These are phyloP conservation scores for Triplophysa bombifrons DNA, from an alignment of 2,797 vertebrate genomes.

Conservation along the genomic window DNA sequence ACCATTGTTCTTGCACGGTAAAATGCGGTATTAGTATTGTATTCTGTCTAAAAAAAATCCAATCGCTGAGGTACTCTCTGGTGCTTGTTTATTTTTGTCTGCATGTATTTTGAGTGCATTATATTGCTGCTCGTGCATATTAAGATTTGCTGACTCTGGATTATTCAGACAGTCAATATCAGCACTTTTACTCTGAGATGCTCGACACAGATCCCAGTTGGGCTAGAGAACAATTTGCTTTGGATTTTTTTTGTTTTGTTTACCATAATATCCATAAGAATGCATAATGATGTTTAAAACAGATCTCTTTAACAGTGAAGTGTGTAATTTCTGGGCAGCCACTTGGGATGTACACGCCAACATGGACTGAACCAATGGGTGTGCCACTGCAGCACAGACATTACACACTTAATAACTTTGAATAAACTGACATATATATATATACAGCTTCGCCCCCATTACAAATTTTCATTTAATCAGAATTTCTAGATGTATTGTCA, in stretches of 20 bases:
- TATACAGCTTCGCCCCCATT: no score
- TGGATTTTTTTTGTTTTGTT: neutral
- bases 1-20: neutral
- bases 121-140: slow-evolving; percentile 1
- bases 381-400: no score
- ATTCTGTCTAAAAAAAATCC: neutral
- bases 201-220: neutral
- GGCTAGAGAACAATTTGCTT: neutral
- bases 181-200: neutral
- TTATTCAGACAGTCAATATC: slow-evolving; percentile 5
- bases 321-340: neutral
- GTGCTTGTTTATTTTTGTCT: neutral
- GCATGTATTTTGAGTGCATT: slow-evolving; percentile 4
- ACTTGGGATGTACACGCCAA: neutral
- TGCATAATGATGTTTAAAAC: neutral
- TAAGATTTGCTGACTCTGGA: neutral
- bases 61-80: neutral
- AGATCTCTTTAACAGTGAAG: neutral
- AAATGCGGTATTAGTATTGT: neutral
- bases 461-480: no score
- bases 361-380: neutral
- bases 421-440: no score
- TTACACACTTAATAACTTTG: no score
- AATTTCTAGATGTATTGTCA: no score
- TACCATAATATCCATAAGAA: neutral